Conservation (phyloP, 1,140 invertebrate genomes). For the Seison nebaliae region DNA sequence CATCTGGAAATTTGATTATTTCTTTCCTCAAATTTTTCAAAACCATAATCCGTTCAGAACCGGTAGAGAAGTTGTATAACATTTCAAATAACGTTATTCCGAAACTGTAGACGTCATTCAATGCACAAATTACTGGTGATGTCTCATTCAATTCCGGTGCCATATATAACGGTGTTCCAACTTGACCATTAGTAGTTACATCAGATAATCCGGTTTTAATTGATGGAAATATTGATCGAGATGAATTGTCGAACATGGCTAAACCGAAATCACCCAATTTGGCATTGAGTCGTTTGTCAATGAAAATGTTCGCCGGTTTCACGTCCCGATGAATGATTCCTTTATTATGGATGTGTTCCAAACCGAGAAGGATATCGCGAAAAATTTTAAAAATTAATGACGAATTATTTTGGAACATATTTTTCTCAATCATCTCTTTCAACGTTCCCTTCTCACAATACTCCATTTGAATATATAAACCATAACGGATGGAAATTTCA, state of each 20-base stretch:
- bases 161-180: constrained; percentile 12
- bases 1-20: no score
- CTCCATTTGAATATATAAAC: constrained; percentile 12
- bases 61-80: constrained; percentile 54
- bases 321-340: constrained; percentile 12
- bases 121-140: constrained; percentile 32
- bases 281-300: constrained; percentile 1
- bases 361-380: constrained; percentile 7
- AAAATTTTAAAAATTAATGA: constrained; percentile 7
- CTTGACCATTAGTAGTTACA: constrained; percentile 2
- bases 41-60: constrained; percentile 48
- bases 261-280: constrained; percentile 12
- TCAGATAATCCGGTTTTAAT: not conserved
- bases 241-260: constrained; percentile 3
- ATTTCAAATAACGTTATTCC: constrained; percentile 78
- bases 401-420: constrained; percentile 1
- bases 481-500: not conserved
- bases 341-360: constrained; percentile 8
- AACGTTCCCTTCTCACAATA: constrained; percentile 8
- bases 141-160: constrained; percentile 10
- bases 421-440: constrained; percentile 10
- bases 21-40: no score
- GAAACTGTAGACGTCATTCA: constrained; percentile 82
- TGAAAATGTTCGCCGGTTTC: constrained; percentile 9
- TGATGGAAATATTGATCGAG: constrained; percentile 3